phyloP scores from a whole-genome alignment of 1,140 invertebrate genomes.

The Drosophila eugracilis region DNA sequence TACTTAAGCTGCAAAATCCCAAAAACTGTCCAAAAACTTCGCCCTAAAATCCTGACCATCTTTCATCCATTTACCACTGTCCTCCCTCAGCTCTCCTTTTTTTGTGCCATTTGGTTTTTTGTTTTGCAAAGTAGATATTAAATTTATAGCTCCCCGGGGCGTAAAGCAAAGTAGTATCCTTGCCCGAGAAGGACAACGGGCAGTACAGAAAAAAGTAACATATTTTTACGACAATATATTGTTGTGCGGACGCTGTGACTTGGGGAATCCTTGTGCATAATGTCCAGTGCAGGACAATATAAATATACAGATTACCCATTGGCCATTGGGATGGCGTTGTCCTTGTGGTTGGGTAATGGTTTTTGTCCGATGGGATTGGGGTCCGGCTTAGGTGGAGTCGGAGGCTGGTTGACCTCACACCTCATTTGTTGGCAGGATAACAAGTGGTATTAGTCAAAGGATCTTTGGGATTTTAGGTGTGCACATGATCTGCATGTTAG shows the following conservation, averaged over 20 bases:
- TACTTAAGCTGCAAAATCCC: background rate
- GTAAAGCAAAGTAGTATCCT: slow-evolving; percentile 80
- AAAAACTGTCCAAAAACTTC: slow-evolving; percentile 9
- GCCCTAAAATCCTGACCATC: slow-evolving; percentile 12
- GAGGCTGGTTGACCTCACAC: slow-evolving; percentile 21
- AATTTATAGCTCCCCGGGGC: slow-evolving; percentile 84
- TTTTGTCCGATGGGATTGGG: slow-evolving; percentile 42
- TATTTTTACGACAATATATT: slow-evolving; percentile 84
- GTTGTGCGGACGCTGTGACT: slow-evolving; percentile 51
- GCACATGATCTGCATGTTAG: slow-evolving; percentile 61
- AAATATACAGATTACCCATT: slow-evolving; percentile 78
- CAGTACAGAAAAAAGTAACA: slow-evolving; percentile 61
- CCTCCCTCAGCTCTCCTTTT: slow-evolving; percentile 21
- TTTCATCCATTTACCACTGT: slow-evolving; percentile 7
- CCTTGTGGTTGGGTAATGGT: slow-evolving; percentile 55
- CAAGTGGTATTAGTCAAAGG: slow-evolving; percentile 55
- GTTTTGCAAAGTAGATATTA: slow-evolving; percentile 84
- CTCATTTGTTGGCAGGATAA: slow-evolving; percentile 39
- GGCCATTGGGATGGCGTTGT: slow-evolving; percentile 47
- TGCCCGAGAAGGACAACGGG: slow-evolving; percentile 25
- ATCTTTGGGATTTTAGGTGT: slow-evolving; percentile 30
- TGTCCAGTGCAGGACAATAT: slow-evolving; percentile 71
- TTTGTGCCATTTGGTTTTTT: slow-evolving; percentile 74
- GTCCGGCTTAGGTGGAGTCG: slow-evolving; percentile 18
- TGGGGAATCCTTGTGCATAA: slow-evolving; percentile 76